These are phyloP conservation scores for Drosophila ananassae DNA, from an alignment of 1,140 invertebrate species.

Conservation along the genomic window DNA sequence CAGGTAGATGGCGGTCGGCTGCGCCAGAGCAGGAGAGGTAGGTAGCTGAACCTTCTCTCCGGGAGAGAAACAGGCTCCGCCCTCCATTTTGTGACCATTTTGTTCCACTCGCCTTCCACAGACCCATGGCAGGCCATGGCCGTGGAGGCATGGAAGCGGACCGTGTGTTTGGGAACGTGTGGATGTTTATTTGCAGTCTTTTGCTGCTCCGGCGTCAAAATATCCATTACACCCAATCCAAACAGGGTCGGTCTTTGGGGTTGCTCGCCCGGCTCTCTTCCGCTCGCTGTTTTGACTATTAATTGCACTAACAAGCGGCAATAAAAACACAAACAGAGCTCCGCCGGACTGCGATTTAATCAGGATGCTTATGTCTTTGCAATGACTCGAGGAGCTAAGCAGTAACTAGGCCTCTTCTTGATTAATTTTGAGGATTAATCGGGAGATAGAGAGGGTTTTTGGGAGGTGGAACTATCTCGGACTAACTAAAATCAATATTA, in stretches of 20 bases:
- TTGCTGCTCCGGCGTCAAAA: conserved; percentile 82
- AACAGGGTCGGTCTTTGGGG: conserved; percentile 63
- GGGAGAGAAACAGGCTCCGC: conserved; percentile 43
- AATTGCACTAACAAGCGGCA: conserved; percentile 59
- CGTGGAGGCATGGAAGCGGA: conserved; percentile 1
- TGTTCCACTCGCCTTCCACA: conserved; percentile 77
- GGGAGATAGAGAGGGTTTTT: no score
- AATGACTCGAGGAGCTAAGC: neutral
- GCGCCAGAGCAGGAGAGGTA: neutral
- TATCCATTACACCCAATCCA: conserved; percentile 83
- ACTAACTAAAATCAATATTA: neutral
- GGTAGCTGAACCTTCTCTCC: neutral
- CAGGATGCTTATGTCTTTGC: conserved; percentile 18
- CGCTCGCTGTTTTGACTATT: conserved; percentile 58
- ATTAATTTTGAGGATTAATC: no score
- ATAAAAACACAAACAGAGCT: conserved; percentile 32
- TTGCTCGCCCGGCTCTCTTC: conserved; percentile 10
- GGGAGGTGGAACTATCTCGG: no score
- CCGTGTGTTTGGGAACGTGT: conserved; percentile 76
- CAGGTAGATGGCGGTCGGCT: neutral
- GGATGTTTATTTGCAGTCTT: conserved; percentile 82
- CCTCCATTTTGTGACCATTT: conserved; percentile 65
- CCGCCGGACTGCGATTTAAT: conserved; percentile 26
- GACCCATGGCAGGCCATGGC: neutral
- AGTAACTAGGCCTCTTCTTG: no score